Conservation (phyloP, 2,797 vertebrate genomes). For the Crocodylus rhombifer region DNA sequence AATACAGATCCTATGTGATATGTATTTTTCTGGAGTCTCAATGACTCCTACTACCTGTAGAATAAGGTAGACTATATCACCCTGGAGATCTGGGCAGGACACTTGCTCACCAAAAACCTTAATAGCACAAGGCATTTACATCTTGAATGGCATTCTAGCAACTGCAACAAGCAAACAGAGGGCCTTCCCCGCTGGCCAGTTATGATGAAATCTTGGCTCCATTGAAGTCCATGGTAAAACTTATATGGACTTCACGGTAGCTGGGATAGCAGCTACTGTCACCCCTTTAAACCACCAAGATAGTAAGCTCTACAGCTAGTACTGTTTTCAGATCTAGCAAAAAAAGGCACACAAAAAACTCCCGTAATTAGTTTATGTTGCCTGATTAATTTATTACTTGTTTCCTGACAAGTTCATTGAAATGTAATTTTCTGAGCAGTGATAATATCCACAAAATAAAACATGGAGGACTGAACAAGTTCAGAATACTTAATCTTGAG, state of each 20-base stretch:
- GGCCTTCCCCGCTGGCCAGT: neutral
- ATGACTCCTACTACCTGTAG: neutral
- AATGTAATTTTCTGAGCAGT: slow-evolving; percentile 75
- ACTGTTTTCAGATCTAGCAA: neutral
- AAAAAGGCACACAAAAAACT: slow-evolving; percentile 58
- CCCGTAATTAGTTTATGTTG: slow-evolving; percentile 69
- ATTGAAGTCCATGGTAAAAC: neutral
- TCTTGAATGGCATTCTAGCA: neutral
- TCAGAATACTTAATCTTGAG: slow-evolving; percentile 46
- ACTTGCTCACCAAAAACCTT: too few species aligned
- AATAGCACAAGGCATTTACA: neutral
- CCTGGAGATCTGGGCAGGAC: neutral
- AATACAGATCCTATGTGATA: accelerated
- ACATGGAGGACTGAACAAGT: slow-evolving; percentile 62
- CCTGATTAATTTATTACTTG: slow-evolving; percentile 74
- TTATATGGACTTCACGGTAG: neutral
- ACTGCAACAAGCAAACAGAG: neutral
- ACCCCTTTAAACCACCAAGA: neutral
- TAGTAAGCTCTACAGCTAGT: neutral
- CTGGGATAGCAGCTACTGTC: neutral
- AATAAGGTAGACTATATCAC: neutral
- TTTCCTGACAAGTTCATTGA: slow-evolving; percentile 77
- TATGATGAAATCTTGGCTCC: neutral
- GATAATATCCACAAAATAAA: slow-evolving; percentile 69
- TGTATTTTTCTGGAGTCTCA: neutral